These are phyloP conservation scores for Portunus trituberculatus DNA, from an alignment of 1,140 invertebrate genomes.

Conservation along the genomic window DNA sequence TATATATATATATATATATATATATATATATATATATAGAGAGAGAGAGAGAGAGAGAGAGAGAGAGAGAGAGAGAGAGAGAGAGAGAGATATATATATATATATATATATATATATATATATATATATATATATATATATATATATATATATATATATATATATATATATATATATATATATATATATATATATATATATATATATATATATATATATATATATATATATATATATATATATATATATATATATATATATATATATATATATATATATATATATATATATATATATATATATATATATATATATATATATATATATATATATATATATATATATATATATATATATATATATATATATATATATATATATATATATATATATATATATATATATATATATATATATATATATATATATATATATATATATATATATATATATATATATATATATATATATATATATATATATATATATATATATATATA, in stretches of 20 bases:
- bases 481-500: neutral
- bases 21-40: too few species aligned
- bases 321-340: constrained; percentile 31
- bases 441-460: neutral
- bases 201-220: neutral
- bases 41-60: too few species aligned
- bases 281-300: constrained; percentile 10
- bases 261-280: neutral
- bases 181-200: neutral
- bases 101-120: too few species aligned
- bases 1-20: constrained; percentile 26
- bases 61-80: too few species aligned
- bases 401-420: neutral
- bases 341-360: constrained; percentile 29
- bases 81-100: too few species aligned
- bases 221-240: neutral
- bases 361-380: constrained; percentile 43
- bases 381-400: constrained; percentile 40
- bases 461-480: constrained; percentile 32
- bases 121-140: constrained; percentile 26
- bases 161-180: constrained; percentile 26
- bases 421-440: neutral
- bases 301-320: neutral
- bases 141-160: constrained; percentile 26
- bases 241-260: constrained; percentile 22